Evolutionary conservation across 2,888 invertebrate genomes (phyloP).

Genomic region (Harmothoe impar): DNA sequence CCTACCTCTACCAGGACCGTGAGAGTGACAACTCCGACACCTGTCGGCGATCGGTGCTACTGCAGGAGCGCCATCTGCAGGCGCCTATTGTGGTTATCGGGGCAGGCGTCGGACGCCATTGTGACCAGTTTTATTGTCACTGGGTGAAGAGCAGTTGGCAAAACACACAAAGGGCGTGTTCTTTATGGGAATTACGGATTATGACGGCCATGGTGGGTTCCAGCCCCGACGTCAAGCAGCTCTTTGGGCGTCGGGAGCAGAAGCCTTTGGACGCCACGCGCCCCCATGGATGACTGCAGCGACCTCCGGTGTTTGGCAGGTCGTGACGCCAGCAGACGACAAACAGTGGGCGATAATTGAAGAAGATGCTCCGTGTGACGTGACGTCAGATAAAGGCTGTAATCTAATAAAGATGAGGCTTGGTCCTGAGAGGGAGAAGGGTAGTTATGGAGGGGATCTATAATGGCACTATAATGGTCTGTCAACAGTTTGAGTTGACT

Average conservation of each 20-base stretch:
- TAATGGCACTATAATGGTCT: background rate
- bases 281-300: background rate
- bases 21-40: conserved; percentile 36
- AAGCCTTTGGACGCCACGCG: background rate
- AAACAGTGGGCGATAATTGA: conserved; percentile 1
- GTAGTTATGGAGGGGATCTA: background rate
- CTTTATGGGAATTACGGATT: conserved; percentile 51
- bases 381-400: conserved; percentile 15
- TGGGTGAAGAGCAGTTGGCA: conserved; percentile 6
- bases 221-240: background rate
- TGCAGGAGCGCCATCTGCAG: conserved; percentile 41
- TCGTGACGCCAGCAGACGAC: background rate
- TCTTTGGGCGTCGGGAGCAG: background rate
- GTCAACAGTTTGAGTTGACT: conserved; percentile 6
- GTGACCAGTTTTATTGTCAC: conserved; percentile 4
- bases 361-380: conserved; percentile 14
- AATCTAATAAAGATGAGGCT: conserved; percentile 13
- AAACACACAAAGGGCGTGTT: conserved; percentile 36
- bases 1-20: background rate
- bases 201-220: background rate
- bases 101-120: conserved; percentile 23
- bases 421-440: background rate
- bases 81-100: background rate
- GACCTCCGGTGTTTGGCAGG: conserved; percentile 24
- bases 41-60: conserved; percentile 12